These are phyloP conservation scores for Charina bottae DNA, from an alignment of 2,113 vertebrate species.

Conservation along the genomic window DNA sequence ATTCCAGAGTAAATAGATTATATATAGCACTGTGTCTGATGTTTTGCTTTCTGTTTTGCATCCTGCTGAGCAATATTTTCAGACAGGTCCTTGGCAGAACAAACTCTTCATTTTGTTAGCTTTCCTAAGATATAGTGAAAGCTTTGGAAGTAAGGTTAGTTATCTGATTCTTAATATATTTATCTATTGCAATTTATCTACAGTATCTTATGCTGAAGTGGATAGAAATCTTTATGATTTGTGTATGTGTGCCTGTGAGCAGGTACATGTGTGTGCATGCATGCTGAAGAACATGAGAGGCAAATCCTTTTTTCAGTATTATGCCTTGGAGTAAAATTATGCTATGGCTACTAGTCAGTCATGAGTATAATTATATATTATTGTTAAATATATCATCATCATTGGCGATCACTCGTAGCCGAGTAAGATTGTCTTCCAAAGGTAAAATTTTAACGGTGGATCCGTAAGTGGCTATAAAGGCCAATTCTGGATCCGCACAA, in stretches of 20 bases:
- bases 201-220: neutral
- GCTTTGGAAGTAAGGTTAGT: conserved; percentile 12
- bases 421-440: too few relatives aligned
- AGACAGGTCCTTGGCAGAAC: neutral
- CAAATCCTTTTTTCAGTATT: neutral
- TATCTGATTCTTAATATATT: neutral
- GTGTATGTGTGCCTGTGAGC: neutral
- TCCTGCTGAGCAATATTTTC: conserved; percentile 30
- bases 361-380: neutral
- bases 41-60: conserved; percentile 9
- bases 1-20: conserved; percentile 32
- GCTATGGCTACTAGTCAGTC: neutral
- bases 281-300: neutral
- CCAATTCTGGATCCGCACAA: too few relatives aligned
- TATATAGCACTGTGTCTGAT: neutral
- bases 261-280: neutral
- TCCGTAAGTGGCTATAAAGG: too few relatives aligned
- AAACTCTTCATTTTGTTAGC: neutral
- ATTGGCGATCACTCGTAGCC: too few relatives aligned
- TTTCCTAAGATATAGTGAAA: conserved; percentile 26
- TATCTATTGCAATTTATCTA: neutral
- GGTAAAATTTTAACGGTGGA: too few relatives aligned
- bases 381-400: too few relatives aligned
- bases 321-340: neutral
- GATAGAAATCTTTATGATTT: neutral